Evolutionary conservation across 2,113 vertebrate species (phyloP).

Genomic region (Butastur rufipennis): DNA sequence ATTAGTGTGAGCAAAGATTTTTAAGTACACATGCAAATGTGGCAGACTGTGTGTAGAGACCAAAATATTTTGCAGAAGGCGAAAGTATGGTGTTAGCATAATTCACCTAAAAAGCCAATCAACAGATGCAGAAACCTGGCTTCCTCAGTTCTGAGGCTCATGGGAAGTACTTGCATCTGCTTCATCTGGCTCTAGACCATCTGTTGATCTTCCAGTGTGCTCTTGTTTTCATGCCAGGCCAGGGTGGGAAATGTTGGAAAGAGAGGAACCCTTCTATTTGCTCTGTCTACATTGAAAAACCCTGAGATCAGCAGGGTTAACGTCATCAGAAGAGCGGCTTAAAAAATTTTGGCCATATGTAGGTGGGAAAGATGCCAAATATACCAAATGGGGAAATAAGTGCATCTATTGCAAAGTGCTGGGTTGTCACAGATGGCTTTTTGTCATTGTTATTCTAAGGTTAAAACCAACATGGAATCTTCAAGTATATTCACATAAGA

Average conservation of each 20-base stretch:
- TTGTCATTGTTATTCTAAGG: background rate
- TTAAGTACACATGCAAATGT: background rate
- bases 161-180: background rate
- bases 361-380: background rate
- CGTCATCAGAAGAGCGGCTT: background rate
- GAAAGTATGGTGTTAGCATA: background rate
- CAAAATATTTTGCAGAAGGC: background rate
- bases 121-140: background rate
- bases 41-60: background rate
- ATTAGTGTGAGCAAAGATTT: background rate
- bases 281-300: background rate
- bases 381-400: background rate
- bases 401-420: background rate
- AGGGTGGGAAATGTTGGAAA: background rate
- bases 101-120: background rate
- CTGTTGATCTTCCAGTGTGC: background rate
- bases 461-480: background rate
- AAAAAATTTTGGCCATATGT: background rate
- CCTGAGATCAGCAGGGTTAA: background rate
- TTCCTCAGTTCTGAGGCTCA: background rate
- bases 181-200: background rate
- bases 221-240: background rate
- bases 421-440: background rate
- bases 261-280: background rate
- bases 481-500: background rate